Conservation (phyloP, 2,888 invertebrate species). For the Mactromeris polynyma region DNA sequence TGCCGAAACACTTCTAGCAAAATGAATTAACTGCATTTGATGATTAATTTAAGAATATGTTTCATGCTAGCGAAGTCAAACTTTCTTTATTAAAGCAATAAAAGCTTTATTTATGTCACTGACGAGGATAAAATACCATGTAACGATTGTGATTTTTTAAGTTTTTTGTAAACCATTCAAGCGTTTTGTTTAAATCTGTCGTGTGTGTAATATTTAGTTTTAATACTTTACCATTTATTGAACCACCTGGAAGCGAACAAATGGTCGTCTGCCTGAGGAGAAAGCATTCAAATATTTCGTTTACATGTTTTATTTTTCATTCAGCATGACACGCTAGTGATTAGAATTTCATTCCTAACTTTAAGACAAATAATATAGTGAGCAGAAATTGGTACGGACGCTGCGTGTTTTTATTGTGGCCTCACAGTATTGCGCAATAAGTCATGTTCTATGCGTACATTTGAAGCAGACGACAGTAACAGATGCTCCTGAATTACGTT, state of each 20-base stretch:
- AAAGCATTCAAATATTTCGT: not conserved
- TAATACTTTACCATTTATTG: not conserved
- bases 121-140: not conserved
- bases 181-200: not conserved
- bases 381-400: not conserved
- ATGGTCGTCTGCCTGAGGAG: not conserved
- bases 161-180: not conserved
- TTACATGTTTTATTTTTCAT: not conserved
- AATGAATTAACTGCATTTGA: not conserved
- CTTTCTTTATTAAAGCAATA: not conserved
- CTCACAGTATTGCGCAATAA: not conserved
- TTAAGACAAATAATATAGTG: not conserved
- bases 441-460: not conserved
- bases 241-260: not conserved
- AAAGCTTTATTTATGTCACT: not conserved
- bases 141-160: not conserved
- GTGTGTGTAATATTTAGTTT: not conserved
- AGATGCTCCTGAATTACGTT: not conserved
- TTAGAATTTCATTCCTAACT: not conserved
- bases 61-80: not conserved
- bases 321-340: not conserved
- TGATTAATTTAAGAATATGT: not conserved
- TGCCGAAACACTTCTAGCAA: not conserved
- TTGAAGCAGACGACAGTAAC: not conserved
- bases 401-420: not conserved